Conservation (phyloP, 2,797 vertebrate species). For the Phoebastria nigripes region DNA sequence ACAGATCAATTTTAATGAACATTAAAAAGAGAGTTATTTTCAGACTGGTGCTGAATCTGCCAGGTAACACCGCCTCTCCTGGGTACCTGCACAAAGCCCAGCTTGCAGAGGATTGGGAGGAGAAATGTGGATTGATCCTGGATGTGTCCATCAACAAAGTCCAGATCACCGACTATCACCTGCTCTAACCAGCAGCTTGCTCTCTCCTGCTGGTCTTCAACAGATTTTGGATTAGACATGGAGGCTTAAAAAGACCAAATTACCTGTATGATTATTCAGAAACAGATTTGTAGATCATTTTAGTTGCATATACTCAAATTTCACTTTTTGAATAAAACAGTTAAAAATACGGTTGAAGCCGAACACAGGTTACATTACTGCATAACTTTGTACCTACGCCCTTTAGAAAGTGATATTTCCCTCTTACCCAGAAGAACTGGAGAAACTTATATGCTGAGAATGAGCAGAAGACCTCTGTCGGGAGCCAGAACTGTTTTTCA, state of each 20-base stretch:
- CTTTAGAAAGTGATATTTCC: conserved; percentile 16
- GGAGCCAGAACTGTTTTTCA: conserved; percentile 1
- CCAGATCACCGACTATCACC: neutral
- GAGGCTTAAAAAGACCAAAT: neutral
- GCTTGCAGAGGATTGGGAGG: neutral
- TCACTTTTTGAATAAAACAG: neutral
- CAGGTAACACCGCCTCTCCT: neutral
- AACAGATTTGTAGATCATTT: neutral
- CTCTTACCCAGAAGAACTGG: neutral
- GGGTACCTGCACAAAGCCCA: neutral
- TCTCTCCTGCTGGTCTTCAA: neutral
- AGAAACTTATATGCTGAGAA: neutral
- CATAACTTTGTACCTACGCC: neutral
- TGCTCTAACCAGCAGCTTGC: neutral
- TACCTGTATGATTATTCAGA: neutral
- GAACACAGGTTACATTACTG: neutral
- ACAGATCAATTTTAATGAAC: neutral
- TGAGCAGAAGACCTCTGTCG: conserved; percentile 20
- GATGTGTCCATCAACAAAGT: neutral
- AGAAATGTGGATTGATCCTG: neutral
- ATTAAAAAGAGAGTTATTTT: neutral
- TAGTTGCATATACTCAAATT: neutral
- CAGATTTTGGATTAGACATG: neutral
- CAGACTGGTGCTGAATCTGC: neutral
- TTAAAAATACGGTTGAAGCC: neutral